phyloP scores from a whole-genome alignment of 2,113 vertebrate species.

The Lagopus leucura region DNA sequence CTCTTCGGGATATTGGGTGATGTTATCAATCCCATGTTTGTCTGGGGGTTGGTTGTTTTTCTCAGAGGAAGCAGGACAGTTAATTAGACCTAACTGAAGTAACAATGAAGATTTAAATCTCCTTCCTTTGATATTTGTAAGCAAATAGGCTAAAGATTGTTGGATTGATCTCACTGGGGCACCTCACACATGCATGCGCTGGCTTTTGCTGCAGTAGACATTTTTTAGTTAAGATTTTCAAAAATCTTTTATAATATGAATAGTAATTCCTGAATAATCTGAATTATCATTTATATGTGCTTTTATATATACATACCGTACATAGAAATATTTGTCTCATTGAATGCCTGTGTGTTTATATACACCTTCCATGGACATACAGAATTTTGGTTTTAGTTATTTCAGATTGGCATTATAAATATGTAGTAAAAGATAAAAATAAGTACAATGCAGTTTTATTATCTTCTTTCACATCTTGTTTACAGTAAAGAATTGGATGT shows the following conservation, averaged over 20 bases:
- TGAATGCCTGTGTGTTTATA: background rate
- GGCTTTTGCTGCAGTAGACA: background rate
- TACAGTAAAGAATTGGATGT: background rate
- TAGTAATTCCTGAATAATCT: background rate
- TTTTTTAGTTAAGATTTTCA: background rate
- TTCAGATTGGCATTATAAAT: background rate
- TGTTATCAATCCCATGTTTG: slow-evolving; percentile 25
- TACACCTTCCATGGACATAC: background rate
- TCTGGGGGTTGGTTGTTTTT: slow-evolving; percentile 1
- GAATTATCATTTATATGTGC: background rate
- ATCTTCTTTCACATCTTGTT: background rate
- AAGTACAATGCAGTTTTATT: background rate
- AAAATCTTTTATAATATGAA: background rate
- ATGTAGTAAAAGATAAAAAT: background rate
- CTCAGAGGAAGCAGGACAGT: background rate
- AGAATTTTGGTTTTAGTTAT: background rate
- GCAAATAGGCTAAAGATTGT: background rate
- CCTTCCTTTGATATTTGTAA: slow-evolving; percentile 24
- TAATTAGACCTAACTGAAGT: slow-evolving; percentile 57
- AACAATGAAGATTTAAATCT: slow-evolving; percentile 48
- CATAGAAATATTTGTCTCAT: background rate
- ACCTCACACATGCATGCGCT: background rate
- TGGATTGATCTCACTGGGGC: background rate
- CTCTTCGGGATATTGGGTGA: slow-evolving; percentile 44
- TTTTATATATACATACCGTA: background rate